These are phyloP conservation scores for Nasonia oneida DNA, from an alignment of 2,888 invertebrate genomes.

Conservation along the genomic window DNA sequence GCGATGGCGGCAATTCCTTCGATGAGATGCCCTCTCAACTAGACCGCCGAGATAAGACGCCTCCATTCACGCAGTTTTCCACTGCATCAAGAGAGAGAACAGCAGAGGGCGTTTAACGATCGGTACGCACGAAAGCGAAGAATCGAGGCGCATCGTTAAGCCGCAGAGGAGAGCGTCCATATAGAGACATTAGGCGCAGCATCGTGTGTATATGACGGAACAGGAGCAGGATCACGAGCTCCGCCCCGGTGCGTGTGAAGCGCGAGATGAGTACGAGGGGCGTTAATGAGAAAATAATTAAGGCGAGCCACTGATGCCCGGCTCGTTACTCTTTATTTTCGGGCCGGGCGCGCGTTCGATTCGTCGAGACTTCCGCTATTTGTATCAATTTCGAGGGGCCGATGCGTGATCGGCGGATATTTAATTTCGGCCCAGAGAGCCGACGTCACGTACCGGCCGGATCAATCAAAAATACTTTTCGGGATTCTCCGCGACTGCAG, in stretches of 20 bases:
- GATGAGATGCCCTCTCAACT: background rate
- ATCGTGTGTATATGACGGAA: conserved; percentile 5
- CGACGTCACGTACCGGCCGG: background rate
- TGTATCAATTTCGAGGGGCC: conserved; percentile 47
- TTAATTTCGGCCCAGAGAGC: conserved; percentile 30
- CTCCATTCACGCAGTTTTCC: conserved; percentile 8
- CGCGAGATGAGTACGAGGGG: conserved; percentile 66
- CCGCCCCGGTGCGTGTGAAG: conserved; percentile 70
- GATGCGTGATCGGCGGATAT: conserved; percentile 38
- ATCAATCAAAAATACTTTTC: conserved; percentile 46
- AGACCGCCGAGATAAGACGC: conserved; percentile 16
- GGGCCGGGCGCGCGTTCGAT: background rate
- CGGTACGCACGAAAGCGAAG: conserved; percentile 37
- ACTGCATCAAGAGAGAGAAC: background rate
- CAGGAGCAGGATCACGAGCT: conserved; percentile 45
- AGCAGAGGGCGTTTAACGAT: conserved; percentile 45
- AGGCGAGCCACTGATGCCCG: conserved; percentile 59
- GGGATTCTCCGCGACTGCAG: background rate
- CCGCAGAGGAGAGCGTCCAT: conserved; percentile 62
- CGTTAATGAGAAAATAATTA: conserved; percentile 75
- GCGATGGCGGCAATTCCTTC: background rate
- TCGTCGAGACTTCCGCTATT: conserved; percentile 44
- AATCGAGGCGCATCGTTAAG: conserved; percentile 51
- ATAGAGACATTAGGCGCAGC: conserved; percentile 73
- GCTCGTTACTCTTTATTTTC: conserved; percentile 43